A percentile compares a stretch with the other conserved stretches of the same genome.
Conservation (phyloP, 1,140 invertebrate species). For the Pseudomyrmex gracilis region DNA sequence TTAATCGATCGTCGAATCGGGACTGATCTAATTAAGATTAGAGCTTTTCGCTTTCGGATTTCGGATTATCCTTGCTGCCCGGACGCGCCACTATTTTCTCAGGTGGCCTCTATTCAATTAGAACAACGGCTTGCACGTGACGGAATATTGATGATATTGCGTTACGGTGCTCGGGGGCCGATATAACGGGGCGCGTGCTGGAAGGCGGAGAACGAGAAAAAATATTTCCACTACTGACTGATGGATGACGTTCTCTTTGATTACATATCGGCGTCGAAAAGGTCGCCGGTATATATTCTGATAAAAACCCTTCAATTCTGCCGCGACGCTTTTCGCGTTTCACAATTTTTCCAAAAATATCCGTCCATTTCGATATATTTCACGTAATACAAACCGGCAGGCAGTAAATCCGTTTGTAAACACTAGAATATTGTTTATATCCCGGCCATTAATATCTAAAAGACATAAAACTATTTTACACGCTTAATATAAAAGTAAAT, state of each 20-base stretch:
- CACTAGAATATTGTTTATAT: background rate
- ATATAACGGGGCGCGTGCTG: conserved; percentile 33
- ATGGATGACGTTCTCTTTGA: conserved; percentile 1
- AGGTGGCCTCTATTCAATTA: conserved; percentile 62
- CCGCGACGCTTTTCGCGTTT: background rate
- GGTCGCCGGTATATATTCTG: background rate
- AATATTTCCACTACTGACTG: background rate
- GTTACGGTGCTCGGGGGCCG: conserved; percentile 41
- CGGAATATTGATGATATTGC: conserved; percentile 59
- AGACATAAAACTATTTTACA: background rate
- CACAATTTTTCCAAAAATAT: background rate
- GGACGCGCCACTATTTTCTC: conserved; percentile 57
- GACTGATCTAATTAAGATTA: conserved; percentile 47
- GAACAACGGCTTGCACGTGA: conserved; percentile 63
- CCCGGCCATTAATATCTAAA: background rate
- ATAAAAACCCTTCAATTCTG: conserved; percentile 7
- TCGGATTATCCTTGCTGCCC: conserved; percentile 65
- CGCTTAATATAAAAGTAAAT: no score
- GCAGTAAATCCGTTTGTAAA: no score
- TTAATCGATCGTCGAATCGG: conserved; percentile 30
- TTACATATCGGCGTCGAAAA: conserved; percentile 9
- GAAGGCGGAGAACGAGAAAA: conserved; percentile 8
- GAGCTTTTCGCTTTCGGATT: conserved; percentile 61
- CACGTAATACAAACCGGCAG: background rate
- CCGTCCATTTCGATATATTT: background rate